Evolutionary conservation across 2,113 vertebrate species (phyloP), one percentile per base, ranked within the genome.

Genomic region (Trematocara marginatum): DNA sequence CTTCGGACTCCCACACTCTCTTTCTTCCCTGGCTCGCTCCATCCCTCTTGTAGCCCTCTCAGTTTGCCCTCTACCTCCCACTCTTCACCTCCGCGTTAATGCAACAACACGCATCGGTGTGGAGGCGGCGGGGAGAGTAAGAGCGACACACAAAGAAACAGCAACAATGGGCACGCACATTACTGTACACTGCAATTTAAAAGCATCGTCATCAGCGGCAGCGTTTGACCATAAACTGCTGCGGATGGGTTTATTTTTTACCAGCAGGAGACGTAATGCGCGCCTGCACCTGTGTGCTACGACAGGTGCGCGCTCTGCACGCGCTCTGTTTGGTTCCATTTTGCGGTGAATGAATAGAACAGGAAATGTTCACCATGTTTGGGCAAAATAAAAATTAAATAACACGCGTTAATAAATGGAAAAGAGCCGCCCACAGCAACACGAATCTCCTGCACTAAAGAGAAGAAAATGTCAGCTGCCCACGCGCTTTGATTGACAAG

Each of bases 31-130:
- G 74, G 80, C 84, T 89, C 90, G 83, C 88, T 94, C 90, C 86
- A 90, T 95, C 86, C 90, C 92, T 94, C 92, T 90, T 86, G 86
- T 91, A 93, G 88, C 90, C 93, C 90, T 94, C 92, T 94, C 93
- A 90, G 85, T 90, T 90, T 95, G 94, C 90, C 95, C 95, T 95
- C 92, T 94, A 76, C 94, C 95, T 94, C 95, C 95, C 94, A 95
- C 95, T 94, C 95, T 64, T 93, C 93, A 93, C 93, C 95, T 94
- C 90, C 20, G 26, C 81, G 76, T 94, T 95, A 95, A 95, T 92
- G 92, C 92, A 94, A 94, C 93, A 93, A 94, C 93, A 93, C 76
- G 81, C 93, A 94, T 91, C 91, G 54, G 51, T 90, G 93, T 94
- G 94, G 93, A 95, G 94, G 94, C 89, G 93, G 91, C 78, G 87